Conservation (phyloP, 2,888 invertebrate species). For the Oxyscelio sp. region DNA sequence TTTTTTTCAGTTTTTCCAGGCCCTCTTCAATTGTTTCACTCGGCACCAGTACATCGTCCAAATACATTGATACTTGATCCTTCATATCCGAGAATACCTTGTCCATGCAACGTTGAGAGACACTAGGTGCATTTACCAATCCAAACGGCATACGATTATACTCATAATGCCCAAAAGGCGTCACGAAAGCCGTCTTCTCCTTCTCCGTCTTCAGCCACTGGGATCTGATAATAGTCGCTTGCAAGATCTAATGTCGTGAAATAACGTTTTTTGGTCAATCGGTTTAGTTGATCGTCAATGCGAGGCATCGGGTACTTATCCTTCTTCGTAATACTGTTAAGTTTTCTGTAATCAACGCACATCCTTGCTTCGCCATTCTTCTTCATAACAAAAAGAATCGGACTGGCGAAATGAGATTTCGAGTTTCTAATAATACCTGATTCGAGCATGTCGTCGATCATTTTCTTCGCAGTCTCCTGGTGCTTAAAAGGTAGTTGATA, state of each 20-base stretch:
- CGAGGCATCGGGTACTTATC: too few species aligned
- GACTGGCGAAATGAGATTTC: too few species aligned
- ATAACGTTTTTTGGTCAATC: constrained; percentile 80
- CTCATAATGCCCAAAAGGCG: constrained; percentile 19
- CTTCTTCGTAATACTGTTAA: too few species aligned
- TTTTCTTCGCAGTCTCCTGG: too few species aligned
- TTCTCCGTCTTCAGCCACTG: constrained; percentile 73
- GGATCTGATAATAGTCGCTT: constrained; percentile 82
- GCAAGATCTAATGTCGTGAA: constrained; percentile 82
- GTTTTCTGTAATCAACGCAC: too few species aligned
- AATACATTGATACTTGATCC: constrained; percentile 3
- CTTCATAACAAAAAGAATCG: too few species aligned
- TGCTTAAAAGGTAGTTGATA: too few species aligned
- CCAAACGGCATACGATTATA: constrained; percentile 22
- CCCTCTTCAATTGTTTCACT: constrained; percentile 31
- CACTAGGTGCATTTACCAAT: background rate
- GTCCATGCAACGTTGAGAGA: constrained; percentile 69
- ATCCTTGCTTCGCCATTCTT: too few species aligned
- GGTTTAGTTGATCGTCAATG: constrained; percentile 71
- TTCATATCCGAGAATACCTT: constrained; percentile 42
- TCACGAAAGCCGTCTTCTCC: constrained; percentile 68
- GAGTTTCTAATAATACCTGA: too few species aligned
- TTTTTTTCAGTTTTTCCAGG: background rate
- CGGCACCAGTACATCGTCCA: constrained; percentile 60
- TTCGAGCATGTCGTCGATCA: too few species aligned